These are phyloP conservation scores for Drosophila guanche DNA, from an alignment of 1,140 invertebrate species.

Conservation along the genomic window DNA sequence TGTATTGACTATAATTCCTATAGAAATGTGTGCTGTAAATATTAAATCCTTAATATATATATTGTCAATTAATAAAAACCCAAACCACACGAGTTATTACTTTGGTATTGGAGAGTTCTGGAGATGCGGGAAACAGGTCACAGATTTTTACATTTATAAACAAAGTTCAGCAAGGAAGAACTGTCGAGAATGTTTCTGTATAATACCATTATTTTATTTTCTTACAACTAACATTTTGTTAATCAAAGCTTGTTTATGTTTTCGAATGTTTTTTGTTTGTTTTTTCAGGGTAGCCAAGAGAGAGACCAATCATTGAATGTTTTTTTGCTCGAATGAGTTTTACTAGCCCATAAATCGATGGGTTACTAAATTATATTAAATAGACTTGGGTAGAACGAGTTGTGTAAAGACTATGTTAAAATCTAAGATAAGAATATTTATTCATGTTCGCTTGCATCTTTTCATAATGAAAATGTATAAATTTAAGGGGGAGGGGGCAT, in stretches of 20 bases:
- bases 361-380: slow-evolving; percentile 42
- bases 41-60: slow-evolving; percentile 36
- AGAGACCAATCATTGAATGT: slow-evolving; percentile 38
- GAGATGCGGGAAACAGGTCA: too few species aligned
- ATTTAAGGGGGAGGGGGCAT: slow-evolving; percentile 30
- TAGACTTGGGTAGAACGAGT: slow-evolving; percentile 54
- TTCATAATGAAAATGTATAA: slow-evolving; percentile 28
- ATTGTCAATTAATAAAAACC: slow-evolving; percentile 36
- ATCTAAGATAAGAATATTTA: slow-evolving; percentile 21
- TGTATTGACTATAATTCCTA: slow-evolving; percentile 51
- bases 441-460: slow-evolving; percentile 7
- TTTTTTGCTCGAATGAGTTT: slow-evolving; percentile 37
- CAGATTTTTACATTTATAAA: too few species aligned
- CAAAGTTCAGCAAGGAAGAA: too few species aligned
- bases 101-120: not conserved
- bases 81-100: not conserved
- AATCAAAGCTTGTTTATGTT: slow-evolving; percentile 52
- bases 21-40: slow-evolving; percentile 61
- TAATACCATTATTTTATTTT: slow-evolving; percentile 51
- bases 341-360: slow-evolving; percentile 19
- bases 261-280: slow-evolving; percentile 38
- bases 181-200: slow-evolving; percentile 3
- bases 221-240: slow-evolving; percentile 45
- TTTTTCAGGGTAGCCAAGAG: slow-evolving; percentile 15
- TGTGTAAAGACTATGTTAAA: slow-evolving; percentile 57